Conservation (phyloP, 2,113 vertebrate species). For the Xiphias gladius region DNA sequence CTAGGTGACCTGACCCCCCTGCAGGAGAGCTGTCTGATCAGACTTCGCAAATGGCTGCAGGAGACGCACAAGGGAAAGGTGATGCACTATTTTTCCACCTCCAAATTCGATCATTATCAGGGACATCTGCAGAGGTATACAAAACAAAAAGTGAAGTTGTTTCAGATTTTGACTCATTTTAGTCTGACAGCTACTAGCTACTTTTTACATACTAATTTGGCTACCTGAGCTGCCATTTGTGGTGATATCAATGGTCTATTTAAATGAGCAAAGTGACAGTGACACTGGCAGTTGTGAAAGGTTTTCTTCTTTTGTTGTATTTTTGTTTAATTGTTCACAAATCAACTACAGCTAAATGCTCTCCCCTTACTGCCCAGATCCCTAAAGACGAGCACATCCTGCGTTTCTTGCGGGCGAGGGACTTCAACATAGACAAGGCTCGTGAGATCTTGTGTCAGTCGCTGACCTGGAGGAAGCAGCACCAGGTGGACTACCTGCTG, state of each 20-base stretch:
- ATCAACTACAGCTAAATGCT: background rate
- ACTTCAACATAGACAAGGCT: constrained; percentile 96
- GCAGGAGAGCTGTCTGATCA: constrained; percentile 97
- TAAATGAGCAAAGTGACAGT: background rate
- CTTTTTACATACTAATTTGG: background rate
- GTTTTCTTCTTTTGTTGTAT: background rate
- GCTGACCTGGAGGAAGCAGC: constrained; percentile 95
- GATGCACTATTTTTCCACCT: background rate
- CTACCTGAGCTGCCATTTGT: background rate
- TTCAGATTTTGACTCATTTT: background rate
- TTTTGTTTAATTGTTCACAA: background rate
- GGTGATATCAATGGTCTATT: too few relatives aligned
- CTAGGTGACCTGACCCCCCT: constrained; percentile 95
- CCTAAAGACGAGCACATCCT: constrained; percentile 97
- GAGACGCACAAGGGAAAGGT: constrained; percentile 98
- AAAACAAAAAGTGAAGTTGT: background rate
- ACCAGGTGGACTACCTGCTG: constrained; percentile 96
- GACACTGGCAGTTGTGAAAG: background rate
- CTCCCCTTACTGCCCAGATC: constrained; percentile 82
- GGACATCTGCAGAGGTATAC: background rate
- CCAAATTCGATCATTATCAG: background rate
- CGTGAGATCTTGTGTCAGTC: constrained; percentile 95
- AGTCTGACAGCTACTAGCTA: background rate
- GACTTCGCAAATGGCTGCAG: constrained; percentile 95
- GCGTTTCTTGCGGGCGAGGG: constrained; percentile 93